A percentile compares a stretch with the other conserved stretches of the same genome.
Evolutionary conservation across 2,113 vertebrate species (phyloP).

Genomic region (Chelonoidis abingdonii): DNA sequence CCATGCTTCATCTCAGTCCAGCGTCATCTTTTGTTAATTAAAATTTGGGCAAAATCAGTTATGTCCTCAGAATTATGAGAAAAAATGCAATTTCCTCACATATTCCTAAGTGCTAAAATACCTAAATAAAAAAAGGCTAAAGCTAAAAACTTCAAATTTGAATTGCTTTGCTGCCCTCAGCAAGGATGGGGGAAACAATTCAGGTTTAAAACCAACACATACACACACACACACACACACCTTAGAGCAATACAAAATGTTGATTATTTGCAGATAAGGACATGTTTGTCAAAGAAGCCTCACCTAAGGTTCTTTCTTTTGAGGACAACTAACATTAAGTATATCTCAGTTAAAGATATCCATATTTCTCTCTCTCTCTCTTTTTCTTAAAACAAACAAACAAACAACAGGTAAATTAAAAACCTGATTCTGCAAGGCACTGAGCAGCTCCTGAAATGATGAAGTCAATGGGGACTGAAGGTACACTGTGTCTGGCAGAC

Average conservation of each 20-base stretch:
- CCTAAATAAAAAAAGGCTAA: not conserved
- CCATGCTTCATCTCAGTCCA: constrained; percentile 34
- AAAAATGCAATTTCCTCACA: not conserved
- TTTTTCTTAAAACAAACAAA: not conserved
- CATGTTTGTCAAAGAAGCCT: not conserved
- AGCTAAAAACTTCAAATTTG: not conserved
- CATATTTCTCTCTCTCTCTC: not conserved
- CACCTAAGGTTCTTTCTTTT: not conserved
- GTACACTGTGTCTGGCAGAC: constrained; percentile 9
- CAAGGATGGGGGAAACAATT: not conserved
- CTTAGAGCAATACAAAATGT: not conserved
- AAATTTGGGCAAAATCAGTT: constrained; percentile 11
- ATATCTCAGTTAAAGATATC: not conserved
- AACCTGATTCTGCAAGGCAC: not conserved
- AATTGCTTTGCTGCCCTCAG: not conserved
- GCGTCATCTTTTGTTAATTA: constrained; percentile 10
- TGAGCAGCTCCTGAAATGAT: not conserved
- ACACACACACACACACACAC: not conserved
- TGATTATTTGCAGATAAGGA: not conserved
- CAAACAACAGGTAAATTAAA: not conserved
- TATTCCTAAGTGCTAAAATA: not conserved
- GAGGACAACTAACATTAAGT: not conserved
- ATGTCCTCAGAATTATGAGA: constrained; percentile 4
- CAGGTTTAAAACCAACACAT: not conserved
- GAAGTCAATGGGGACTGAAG: constrained; percentile 21